Conservation (phyloP, 2,888 invertebrate genomes). For the Spisula subtruncata region DNA sequence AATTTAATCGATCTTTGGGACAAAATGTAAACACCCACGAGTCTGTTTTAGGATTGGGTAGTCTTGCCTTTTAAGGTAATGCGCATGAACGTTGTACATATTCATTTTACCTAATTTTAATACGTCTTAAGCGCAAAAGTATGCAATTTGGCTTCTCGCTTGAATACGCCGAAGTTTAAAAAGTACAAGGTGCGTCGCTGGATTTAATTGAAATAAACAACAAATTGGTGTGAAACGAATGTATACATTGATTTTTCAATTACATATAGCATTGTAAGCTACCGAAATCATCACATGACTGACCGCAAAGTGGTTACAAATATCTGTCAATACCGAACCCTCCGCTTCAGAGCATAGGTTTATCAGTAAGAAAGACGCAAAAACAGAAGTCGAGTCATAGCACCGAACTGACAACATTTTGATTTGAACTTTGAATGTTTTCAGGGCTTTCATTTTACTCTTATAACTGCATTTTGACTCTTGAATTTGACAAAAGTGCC, state of each 20-base stretch:
- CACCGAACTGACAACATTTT: no score
- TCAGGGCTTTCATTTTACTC: no score
- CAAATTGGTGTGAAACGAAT: neutral
- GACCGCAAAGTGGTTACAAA: no score
- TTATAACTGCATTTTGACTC: no score
- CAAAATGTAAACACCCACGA: conserved; percentile 6
- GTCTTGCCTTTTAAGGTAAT: conserved; percentile 12
- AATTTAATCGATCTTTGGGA: conserved; percentile 1
- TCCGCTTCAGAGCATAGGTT: no score
- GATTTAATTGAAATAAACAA: conserved; percentile 8
- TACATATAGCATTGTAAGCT: no score
- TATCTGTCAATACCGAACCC: no score
- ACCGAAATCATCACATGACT: no score
- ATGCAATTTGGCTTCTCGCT: neutral
- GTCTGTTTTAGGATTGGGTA: neutral
- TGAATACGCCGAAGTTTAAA: neutral
- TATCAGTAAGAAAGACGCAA: no score
- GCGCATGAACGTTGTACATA: neutral
- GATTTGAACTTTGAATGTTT: no score
- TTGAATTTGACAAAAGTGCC: no score
- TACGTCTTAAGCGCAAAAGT: neutral
- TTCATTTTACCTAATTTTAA: conserved; percentile 12
- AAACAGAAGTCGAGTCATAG: no score
- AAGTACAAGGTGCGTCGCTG: neutral
- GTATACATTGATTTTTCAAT: neutral